Base-by-base conservation (phyloP, 1,140 invertebrate species). In the Caenorhabditis brenneri region DNA sequence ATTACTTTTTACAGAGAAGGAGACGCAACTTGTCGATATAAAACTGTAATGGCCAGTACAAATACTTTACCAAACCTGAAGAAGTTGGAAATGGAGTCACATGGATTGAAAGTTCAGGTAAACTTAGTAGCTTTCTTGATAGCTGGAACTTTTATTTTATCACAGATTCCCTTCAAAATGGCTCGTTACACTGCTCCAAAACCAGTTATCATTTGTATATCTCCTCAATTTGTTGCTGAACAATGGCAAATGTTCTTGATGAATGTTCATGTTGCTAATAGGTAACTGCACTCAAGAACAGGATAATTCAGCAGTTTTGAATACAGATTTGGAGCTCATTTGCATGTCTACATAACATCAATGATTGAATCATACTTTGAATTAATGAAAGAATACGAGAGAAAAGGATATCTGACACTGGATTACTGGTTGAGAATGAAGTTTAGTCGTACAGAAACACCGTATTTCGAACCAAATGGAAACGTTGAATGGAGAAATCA, bases 221-320 rank as follows among this genome's bases (percentile, higher is more conserved):
- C 58, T 65, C 58, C 58, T 10, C 58, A 65, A n/a, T 65, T 65
- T 36, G 58, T 27, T 36, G 58, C 58, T 12, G 58, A 65, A 36
- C 58, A 65, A 36, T 65, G 58, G 58, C 58, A 65, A 16, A 65
- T 65, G 6, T 65, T 65, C 36, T 10, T 65, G 31, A 65, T 65
- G 58, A 29, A 65, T 36, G 31, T 65, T 5, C 58, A 65, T 19
- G 58, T 36, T 12, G 58, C 58, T 15, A 33, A 65, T 19, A 33
- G 58, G 58, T 58, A 27, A 42, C 12, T 6, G 12, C 12, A 42
- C 39, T 5, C 5, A 42, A 16, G 31, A 29, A 29, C 27, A 10
- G 6, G 2, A 1, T 0, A 58, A 16, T 7, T 24, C 9, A 58
- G 19, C 0, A 27, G 2, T 42, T 6, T 12, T 42, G 39, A 31